Evolutionary conservation across 2,113 vertebrate genomes (phyloP).

Genomic region (Neodon shergylaensis): DNA sequence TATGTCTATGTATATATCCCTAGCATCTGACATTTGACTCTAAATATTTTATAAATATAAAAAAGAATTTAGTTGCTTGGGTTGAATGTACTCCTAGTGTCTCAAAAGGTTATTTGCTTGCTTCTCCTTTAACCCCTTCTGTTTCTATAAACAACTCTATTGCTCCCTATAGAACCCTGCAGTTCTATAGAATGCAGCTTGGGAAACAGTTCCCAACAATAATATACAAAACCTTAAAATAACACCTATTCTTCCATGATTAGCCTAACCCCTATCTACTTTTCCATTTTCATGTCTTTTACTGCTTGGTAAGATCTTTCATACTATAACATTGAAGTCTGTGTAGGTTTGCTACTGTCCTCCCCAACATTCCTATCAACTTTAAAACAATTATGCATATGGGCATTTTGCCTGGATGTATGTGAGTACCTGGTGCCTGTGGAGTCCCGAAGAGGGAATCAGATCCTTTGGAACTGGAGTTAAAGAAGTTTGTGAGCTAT

Average conservation of each 20-base stretch:
- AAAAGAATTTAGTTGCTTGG: neutral
- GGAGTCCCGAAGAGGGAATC: neutral
- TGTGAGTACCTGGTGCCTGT: neutral
- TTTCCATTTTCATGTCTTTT: conserved; percentile 32
- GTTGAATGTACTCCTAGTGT: neutral
- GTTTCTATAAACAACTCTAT: neutral
- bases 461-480: neutral
- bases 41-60: conserved; percentile 42
- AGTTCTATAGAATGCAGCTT: neutral
- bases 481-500: neutral
- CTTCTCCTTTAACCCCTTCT: neutral
- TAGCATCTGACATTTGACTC: conserved; percentile 18
- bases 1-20: neutral
- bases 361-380: neutral
- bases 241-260: neutral
- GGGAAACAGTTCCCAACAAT: neutral
- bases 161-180: neutral
- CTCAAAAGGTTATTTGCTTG: no score
- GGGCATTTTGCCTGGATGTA: neutral
- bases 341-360: neutral
- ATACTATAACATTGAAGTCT: neutral
- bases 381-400: neutral
- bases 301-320: neutral
- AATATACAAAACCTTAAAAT: conserved; percentile 17
- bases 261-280: neutral